phyloP scores from a whole-genome alignment of 2,888 invertebrate genomes.

The Ypsolopha sequella region DNA sequence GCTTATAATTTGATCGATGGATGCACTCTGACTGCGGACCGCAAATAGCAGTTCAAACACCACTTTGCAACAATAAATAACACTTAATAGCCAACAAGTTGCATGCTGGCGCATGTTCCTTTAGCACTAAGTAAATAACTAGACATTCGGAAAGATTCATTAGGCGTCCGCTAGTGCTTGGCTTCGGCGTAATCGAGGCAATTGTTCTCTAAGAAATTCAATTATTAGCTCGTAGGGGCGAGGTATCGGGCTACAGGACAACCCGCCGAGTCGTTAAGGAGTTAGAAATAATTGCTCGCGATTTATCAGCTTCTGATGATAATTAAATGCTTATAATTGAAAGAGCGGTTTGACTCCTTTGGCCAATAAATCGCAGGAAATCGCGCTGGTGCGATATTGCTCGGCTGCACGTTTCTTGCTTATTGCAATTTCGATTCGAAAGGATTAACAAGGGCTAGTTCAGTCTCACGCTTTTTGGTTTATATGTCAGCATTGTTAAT shows the following conservation, averaged over 20 bases:
- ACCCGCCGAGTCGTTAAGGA: conserved; percentile 46
- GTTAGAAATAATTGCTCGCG: conserved; percentile 56
- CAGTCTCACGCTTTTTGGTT: conserved; percentile 51
- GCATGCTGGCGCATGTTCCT: conserved; percentile 45
- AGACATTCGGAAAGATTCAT: conserved; percentile 65
- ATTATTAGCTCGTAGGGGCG: conserved; percentile 35
- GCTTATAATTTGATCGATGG: neutral
- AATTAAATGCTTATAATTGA: conserved; percentile 64
- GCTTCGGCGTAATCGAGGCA: conserved; percentile 62
- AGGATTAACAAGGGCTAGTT: conserved; percentile 40
- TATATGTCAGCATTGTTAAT: neutral
- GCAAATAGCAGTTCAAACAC: neutral
- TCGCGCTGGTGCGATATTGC: conserved; percentile 33
- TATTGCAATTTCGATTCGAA: conserved; percentile 52
- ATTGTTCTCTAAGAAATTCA: conserved; percentile 67
- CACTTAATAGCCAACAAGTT: conserved; percentile 1
- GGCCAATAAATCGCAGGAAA: conserved; percentile 37
- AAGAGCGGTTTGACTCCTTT: conserved; percentile 35
- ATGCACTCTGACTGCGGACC: neutral
- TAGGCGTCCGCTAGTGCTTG: conserved; percentile 64
- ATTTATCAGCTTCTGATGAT: conserved; percentile 52
- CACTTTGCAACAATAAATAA: conserved; percentile 1
- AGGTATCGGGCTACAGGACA: conserved; percentile 19
- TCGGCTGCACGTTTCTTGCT: conserved; percentile 40
- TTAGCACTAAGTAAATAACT: conserved; percentile 66